phyloP scores from a whole-genome alignment of 1,140 invertebrate species.

The Drosophila ercepeae region DNA sequence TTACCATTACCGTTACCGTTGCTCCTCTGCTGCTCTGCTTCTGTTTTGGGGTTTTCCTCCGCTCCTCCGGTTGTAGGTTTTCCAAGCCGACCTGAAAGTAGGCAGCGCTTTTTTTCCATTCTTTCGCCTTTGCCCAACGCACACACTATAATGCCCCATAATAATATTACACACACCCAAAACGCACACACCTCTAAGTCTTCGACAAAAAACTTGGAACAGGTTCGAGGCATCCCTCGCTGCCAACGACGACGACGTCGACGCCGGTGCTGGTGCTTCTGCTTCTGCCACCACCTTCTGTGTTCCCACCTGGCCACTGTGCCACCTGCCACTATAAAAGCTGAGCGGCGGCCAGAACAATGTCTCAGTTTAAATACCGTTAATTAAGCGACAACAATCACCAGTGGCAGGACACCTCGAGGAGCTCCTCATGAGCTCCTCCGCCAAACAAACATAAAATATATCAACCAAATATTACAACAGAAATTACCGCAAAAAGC shows the following conservation, averaged over 20 bases:
- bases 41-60: not conserved
- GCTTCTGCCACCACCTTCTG: conserved; percentile 17
- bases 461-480: not conserved
- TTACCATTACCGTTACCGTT: conserved; percentile 7
- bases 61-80: conserved; percentile 4
- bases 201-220: conserved; percentile 33
- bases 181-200: conserved; percentile 52
- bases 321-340: conserved; percentile 70
- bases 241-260: not conserved
- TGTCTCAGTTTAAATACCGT: conserved; percentile 79
- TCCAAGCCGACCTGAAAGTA: conserved; percentile 40
- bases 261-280: conserved; percentile 14
- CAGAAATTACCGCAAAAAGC: not conserved
- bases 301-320: conserved; percentile 1
- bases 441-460: not conserved
- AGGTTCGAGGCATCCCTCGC: conserved; percentile 4
- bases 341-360: conserved; percentile 45
- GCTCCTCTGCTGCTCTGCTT: not conserved
- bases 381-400: conserved; percentile 63
- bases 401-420: conserved; percentile 12
- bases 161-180: conserved; percentile 70
- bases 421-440: not conserved
- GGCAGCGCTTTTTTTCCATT: conserved; percentile 57
- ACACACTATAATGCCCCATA: conserved; percentile 56
- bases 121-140: conserved; percentile 4